A percentile compares a stretch with the other conserved stretches of the same genome.
Evolutionary conservation across 2,797 vertebrate species (phyloP).

Genomic region (Prionace glauca): DNA sequence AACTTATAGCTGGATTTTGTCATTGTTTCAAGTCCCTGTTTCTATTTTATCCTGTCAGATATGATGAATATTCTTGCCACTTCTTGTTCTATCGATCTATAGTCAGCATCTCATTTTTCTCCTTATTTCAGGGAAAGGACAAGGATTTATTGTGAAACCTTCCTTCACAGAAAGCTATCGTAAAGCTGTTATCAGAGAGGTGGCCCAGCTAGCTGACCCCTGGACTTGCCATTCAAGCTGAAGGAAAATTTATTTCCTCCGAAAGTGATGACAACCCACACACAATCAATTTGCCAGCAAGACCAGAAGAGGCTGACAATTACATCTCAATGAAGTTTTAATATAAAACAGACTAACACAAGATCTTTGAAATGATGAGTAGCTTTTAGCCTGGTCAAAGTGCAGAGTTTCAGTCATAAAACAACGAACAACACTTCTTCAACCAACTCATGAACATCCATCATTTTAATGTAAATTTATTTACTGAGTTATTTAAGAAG

Average conservation of each 20-base stretch:
- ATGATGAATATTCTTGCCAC: conserved; percentile 38
- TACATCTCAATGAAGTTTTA: conserved; percentile 38
- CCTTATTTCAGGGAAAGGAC: conserved; percentile 13
- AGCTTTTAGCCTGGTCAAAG: conserved; percentile 26
- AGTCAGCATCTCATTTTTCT: conserved; percentile 35
- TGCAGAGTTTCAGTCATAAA: conserved; percentile 4
- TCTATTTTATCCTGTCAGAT: conserved; percentile 31
- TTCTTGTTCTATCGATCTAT: conserved; percentile 23
- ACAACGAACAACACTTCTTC: neutral
- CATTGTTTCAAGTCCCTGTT: conserved; percentile 32
- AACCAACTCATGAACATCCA: neutral
- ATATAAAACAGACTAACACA: conserved; percentile 10
- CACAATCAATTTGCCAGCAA: conserved; percentile 18
- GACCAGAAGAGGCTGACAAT: conserved; percentile 16
- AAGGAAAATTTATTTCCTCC: conserved; percentile 27
- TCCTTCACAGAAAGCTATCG: neutral
- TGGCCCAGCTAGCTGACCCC: conserved; percentile 13
- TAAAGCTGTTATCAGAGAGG: conserved; percentile 27
- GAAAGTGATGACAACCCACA: conserved; percentile 22
- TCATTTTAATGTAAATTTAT: conserved; percentile 25
- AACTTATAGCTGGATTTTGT: neutral
- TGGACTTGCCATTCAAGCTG: conserved; percentile 34
- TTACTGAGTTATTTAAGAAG: conserved; percentile 18
- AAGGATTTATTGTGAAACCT: conserved; percentile 15
- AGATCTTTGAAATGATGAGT: conserved; percentile 13